Base-by-base conservation (phyloP, 2,113 vertebrate genomes). In the Ceyx margarethae region DNA sequence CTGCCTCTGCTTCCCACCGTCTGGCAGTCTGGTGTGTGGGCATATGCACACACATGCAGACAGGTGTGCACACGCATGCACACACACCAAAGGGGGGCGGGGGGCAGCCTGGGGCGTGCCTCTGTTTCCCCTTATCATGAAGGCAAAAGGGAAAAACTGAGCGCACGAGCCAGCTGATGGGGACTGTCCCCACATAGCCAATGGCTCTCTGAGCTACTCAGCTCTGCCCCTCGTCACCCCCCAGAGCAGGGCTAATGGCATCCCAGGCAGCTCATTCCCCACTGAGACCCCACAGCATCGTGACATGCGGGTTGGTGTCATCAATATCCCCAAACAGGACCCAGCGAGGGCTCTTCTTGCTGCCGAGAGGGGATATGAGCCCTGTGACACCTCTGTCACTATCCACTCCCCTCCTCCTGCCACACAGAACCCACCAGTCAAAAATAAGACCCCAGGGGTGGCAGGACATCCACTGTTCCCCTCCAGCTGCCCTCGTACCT, bases 401-500 rank as follows among this genome's bases (percentile, higher is more conserved):
- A 51, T 15, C 19, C 2, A 37, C 33, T 35, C 6, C 37, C 51
- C 37, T 45, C 11, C 9, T 28, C 43, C 22, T 11, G 1, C 29
- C 2, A 1, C 43, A 15, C 17, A 31, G 48, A 43, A 1, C 15
- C 43, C 35, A 9, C 17, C 6, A 3, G 0, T 19, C 12, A 1
- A 77, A 68, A 87, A 35, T 12, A 40, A 68, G 42, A 10, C 56
- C n/a, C 74, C 1, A 1, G 5, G 7, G 28, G n/a, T 19, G 33
- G 46, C 6, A 2, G 1, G 13, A 4, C 13, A 5, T 11, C 26
- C 8, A 2, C 5, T 1, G 4, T 31, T 29, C 25, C 19, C 54
- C 6, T 2, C 26, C 57, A 87, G 12, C 40, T n/a, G 13, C 43
- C 53, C 28, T 9, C 54, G 6, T 90, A 98, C 98, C 98, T 99